phyloP scores from a whole-genome alignment of 1,140 invertebrate species.

The Heliconius congener region DNA sequence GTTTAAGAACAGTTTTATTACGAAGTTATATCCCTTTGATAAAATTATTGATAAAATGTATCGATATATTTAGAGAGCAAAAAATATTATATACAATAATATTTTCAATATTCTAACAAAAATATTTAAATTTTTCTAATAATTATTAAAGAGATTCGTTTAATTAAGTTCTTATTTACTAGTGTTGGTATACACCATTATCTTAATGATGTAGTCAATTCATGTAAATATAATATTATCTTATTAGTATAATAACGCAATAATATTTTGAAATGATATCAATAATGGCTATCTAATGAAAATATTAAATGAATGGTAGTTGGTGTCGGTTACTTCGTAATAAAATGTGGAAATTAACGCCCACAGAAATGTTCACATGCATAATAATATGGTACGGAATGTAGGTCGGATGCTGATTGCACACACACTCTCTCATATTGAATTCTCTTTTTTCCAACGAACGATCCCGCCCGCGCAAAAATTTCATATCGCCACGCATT shows the following conservation, averaged over 20 bases:
- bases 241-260: conserved; percentile 1
- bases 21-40: too few species aligned
- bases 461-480: conserved; percentile 70
- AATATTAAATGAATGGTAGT: conserved; percentile 19
- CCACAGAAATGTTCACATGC: conserved; percentile 52
- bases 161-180: background rate
- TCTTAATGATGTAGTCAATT: background rate
- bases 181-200: background rate
- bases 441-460: conserved; percentile 76
- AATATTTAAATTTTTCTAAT: background rate
- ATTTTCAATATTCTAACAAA: background rate
- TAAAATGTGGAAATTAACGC: conserved; percentile 49
- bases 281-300: conserved; percentile 21
- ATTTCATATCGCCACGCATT: conserved; percentile 77
- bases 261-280: conserved; percentile 10
- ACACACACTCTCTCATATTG: conserved; percentile 71
- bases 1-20: too few species aligned
- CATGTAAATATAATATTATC: conserved; percentile 1
- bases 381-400: conserved; percentile 66
- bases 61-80: too few species aligned
- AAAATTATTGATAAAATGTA: too few species aligned
- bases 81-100: too few species aligned
- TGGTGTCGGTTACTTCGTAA: conserved; percentile 28
- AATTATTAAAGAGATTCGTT: background rate
- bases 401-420: conserved; percentile 75